phyloP scores from a whole-genome alignment of 2,797 vertebrate species.

The Sebastes diaconus region DNA sequence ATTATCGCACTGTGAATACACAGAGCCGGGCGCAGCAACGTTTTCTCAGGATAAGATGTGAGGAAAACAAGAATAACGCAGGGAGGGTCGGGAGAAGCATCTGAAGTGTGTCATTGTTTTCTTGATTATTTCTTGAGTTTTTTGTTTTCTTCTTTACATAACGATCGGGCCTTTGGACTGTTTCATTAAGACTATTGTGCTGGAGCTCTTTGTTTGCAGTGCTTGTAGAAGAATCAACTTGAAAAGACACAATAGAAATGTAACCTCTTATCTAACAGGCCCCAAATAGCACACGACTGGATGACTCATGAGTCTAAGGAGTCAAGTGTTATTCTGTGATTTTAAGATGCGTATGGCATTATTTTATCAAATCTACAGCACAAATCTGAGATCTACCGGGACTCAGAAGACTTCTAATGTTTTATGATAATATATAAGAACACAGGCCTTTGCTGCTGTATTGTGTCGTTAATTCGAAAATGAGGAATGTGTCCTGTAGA shows the following conservation, averaged over 20 bases:
- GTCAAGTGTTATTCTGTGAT: not conserved
- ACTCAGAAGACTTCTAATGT: not conserved
- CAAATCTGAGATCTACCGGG: not conserved
- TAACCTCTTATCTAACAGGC: not conserved
- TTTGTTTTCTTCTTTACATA: not conserved
- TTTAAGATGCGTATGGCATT: not conserved
- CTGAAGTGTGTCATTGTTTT: not conserved
- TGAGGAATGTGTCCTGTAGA: not conserved
- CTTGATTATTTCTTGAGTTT: not conserved
- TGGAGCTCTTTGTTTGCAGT: not conserved
- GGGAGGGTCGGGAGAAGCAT: not conserved
- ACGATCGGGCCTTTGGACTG: not conserved
- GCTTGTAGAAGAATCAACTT: not conserved
- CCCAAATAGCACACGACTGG: not conserved
- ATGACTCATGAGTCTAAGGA: not conserved
- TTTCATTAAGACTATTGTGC: not conserved
- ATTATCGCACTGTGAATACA: slow-evolving; percentile 47
- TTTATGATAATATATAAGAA: not conserved
- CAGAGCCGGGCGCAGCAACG: not conserved
- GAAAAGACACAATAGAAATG: not conserved
- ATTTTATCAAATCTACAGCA: not conserved
- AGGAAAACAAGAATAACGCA: slow-evolving; percentile 13
- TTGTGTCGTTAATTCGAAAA: not conserved
- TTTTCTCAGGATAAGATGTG: not conserved
- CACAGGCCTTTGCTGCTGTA: not conserved